Percentiles rank a stretch among this genome's conserved stretches.
Evolutionary conservation across 1,140 invertebrate genomes (phyloP).

Genomic region (Drosophila parabipectinata): DNA sequence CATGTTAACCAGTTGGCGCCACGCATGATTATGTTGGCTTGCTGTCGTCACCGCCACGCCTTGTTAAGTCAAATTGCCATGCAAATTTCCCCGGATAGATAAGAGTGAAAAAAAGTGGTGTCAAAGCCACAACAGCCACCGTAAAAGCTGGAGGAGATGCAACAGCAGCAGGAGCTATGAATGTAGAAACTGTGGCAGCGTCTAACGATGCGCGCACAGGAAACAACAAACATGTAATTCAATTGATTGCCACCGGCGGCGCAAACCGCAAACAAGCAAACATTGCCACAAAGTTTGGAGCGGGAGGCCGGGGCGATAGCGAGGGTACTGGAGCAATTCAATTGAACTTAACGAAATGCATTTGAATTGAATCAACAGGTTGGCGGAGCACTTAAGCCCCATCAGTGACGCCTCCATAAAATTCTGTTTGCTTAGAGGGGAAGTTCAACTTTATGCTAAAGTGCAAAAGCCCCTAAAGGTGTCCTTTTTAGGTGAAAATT

Average conservation of each 20-base stretch:
- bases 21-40: constrained; percentile 58
- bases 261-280: constrained; percentile 48
- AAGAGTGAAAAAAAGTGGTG: constrained; percentile 39
- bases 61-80: constrained; percentile 76
- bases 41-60: constrained; percentile 48
- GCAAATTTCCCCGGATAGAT: constrained; percentile 59
- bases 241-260: constrained; percentile 68
- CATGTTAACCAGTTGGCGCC: constrained; percentile 38
- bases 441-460: constrained; percentile 29
- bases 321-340: constrained; percentile 55
- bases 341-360: constrained; percentile 65
- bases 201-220: constrained; percentile 75
- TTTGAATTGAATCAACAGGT: constrained; percentile 78
- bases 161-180: constrained; percentile 13
- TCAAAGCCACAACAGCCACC: constrained; percentile 26
- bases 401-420: constrained; percentile 6
- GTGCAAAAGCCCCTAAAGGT: constrained; percentile 34
- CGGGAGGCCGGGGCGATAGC: neutral
- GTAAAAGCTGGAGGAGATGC: neutral
- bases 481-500: constrained; percentile 14
- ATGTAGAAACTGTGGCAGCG: constrained; percentile 21
- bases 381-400: constrained; percentile 26
- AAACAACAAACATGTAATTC: constrained; percentile 75
- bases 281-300: neutral
- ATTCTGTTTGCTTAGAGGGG: constrained; percentile 22